Evolutionary conservation across 2,888 invertebrate genomes (phyloP).

Genomic region (Ligdia adustata): DNA sequence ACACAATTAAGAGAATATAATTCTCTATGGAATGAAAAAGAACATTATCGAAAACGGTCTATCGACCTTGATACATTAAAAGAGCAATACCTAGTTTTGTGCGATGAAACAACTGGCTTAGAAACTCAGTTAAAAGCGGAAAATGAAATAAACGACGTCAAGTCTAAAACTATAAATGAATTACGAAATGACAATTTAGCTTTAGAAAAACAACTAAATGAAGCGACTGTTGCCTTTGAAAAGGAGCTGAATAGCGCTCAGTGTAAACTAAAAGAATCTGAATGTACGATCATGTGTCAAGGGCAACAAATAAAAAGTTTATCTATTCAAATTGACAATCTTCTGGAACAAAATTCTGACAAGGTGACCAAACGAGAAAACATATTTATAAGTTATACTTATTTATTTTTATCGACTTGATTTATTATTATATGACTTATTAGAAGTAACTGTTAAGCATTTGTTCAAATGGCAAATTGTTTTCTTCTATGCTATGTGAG

Average conservation of each 20-base stretch:
- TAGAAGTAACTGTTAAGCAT: too few relatives aligned
- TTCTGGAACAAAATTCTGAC: slow-evolving; percentile 63
- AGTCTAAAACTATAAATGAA: slow-evolving; percentile 59
- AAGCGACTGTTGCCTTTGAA: slow-evolving; percentile 59
- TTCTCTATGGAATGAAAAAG: slow-evolving; percentile 72
- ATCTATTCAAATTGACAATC: slow-evolving; percentile 76
- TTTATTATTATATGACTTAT: too few relatives aligned
- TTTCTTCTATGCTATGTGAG: too few relatives aligned
- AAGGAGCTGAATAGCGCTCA: slow-evolving; percentile 76
- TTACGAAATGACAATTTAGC: slow-evolving; percentile 60
- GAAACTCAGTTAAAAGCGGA: slow-evolving; percentile 71
- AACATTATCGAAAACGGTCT: slow-evolving; percentile 67
- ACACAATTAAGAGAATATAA: slow-evolving; percentile 65
- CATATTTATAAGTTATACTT: too few relatives aligned
- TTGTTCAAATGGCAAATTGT: too few relatives aligned
- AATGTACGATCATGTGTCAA: slow-evolving; percentile 82
- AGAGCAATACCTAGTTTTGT: slow-evolving; percentile 65
- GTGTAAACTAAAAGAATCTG: slow-evolving; percentile 79
- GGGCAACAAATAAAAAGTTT: slow-evolving; percentile 83
- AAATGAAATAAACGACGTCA: slow-evolving; percentile 67
- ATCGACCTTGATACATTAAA: slow-evolving; percentile 66
- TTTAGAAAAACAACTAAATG: slow-evolving; percentile 64
- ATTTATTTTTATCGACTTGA: too few relatives aligned
- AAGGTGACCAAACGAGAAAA: too few relatives aligned
- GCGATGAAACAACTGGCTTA: slow-evolving; percentile 67